phyloP scores from a whole-genome alignment of 2,888 invertebrate genomes.

The Nomada fabriciana region DNA sequence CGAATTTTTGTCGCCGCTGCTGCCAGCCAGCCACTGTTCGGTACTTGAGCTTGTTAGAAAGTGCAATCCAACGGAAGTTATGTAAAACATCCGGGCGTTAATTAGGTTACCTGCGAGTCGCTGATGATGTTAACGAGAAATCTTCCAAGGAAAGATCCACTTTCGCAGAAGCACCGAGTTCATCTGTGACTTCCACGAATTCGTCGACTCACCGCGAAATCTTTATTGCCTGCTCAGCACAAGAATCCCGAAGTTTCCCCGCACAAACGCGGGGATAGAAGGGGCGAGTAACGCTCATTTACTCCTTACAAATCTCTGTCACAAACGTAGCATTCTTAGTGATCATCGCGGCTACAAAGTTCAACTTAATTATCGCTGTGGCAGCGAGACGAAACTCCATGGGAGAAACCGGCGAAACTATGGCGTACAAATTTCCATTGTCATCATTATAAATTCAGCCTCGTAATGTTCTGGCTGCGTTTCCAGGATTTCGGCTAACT shows the following conservation, averaged over 20 bases:
- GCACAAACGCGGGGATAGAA: not conserved
- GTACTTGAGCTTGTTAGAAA: constrained; percentile 6
- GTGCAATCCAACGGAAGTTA: not conserved
- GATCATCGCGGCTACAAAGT: constrained; percentile 20
- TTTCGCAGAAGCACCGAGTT: too few relatives aligned
- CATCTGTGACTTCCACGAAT: not conserved
- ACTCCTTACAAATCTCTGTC: constrained; percentile 13
- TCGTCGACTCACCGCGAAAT: not conserved
- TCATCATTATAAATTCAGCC: constrained; percentile 55
- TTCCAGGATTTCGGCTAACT: constrained; percentile 54
- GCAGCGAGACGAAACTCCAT: constrained; percentile 19
- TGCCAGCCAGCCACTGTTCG: not conserved
- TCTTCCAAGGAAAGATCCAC: not conserved
- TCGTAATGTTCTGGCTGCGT: constrained; percentile 31
- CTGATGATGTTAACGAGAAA: not conserved
- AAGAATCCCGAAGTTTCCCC: not conserved
- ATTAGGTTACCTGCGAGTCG: not conserved
- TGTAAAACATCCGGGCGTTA: not conserved
- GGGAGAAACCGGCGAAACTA: constrained; percentile 29
- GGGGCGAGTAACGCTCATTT: not conserved
- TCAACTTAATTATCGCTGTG: constrained; percentile 37
- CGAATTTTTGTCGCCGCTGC: not conserved
- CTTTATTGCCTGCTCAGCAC: not conserved
- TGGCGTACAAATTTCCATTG: constrained; percentile 55
- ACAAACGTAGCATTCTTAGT: not conserved